A percentile compares a stretch with the other conserved stretches of the same genome.
These are phyloP conservation scores for Caenorhabditis sp. DNA, from an alignment of 2,888 invertebrate species.

Conservation along the genomic window DNA sequence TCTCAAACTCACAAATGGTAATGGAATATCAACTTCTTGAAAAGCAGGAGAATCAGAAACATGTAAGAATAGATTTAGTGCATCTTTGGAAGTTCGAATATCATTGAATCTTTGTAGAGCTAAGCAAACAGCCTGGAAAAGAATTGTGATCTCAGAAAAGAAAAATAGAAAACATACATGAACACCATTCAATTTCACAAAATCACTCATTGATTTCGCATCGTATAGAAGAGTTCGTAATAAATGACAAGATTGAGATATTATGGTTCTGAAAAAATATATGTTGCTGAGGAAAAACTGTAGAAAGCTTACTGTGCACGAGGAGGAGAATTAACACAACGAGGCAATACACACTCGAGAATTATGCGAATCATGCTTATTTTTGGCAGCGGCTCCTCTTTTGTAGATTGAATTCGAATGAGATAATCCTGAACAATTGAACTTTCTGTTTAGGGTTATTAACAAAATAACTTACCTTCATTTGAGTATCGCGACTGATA, in stretches of 20 bases:
- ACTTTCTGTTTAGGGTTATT: not conserved
- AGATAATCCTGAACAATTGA: constrained; percentile 5
- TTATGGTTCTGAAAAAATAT: constrained; percentile 7
- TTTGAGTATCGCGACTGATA: constrained; percentile 10
- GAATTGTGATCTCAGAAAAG: not conserved
- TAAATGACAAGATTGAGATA: constrained; percentile 10
- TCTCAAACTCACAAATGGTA: constrained; percentile 28
- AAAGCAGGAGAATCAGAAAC: constrained; percentile 25
- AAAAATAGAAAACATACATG: constrained; percentile 6
- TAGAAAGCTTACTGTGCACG: not conserved
- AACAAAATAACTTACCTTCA: constrained; percentile 11
- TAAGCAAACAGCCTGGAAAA: not conserved
- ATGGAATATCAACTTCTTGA: constrained; percentile 6
- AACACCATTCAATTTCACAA: constrained; percentile 12
- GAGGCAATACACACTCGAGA: not conserved
- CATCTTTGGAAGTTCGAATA: not conserved
- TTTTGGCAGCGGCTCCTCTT: constrained; percentile 3
- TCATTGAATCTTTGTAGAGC: not conserved
- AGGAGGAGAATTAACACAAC: not conserved
- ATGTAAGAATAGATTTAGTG: constrained; percentile 18
- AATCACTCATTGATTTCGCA: constrained; percentile 12
- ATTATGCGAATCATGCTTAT: constrained; percentile 8
- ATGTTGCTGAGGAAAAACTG: not conserved
- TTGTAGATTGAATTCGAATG: not conserved
- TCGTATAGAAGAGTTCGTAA: constrained; percentile 19